Percentiles rank a stretch among this genome's conserved stretches.
Conservation (phyloP, 2,797 vertebrate species). For the Phrynocephalus forsythii region DNA sequence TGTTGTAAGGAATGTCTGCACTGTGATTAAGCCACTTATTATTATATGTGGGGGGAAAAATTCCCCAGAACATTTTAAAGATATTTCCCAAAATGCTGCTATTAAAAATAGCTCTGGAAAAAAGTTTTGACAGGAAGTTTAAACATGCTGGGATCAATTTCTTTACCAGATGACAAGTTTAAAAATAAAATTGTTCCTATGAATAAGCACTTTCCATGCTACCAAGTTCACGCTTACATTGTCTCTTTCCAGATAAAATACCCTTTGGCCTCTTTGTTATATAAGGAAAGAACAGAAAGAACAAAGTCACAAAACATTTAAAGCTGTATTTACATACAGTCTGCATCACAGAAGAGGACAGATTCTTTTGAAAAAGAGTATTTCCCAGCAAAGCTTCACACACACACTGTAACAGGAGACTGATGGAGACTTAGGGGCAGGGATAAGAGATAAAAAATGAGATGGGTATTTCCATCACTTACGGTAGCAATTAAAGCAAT, state of each 20-base stretch:
- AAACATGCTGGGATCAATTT: constrained; percentile 48
- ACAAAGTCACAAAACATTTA: background rate
- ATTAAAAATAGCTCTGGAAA: constrained; percentile 20
- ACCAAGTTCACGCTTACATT: background rate
- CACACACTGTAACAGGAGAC: background rate
- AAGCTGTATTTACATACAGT: background rate
- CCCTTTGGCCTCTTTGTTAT: constrained; percentile 4
- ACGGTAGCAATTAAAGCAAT: background rate
- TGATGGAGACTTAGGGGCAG: background rate
- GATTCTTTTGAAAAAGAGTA: background rate
- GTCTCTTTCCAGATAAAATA: constrained; percentile 5
- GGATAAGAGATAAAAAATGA: too few species aligned
- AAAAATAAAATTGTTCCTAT: constrained; percentile 41
- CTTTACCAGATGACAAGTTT: constrained; percentile 51
- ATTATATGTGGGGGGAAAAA: background rate
- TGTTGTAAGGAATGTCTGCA: constrained; percentile 10
- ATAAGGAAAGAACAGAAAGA: background rate
- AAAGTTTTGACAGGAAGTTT: constrained; percentile 29
- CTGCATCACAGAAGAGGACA: background rate
- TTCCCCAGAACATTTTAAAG: constrained; percentile 30
- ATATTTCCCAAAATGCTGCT: constrained; percentile 15
- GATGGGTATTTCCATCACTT: background rate
- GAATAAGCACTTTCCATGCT: constrained; percentile 46
- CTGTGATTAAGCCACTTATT: constrained; percentile 15
- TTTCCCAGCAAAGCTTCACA: background rate